These are phyloP conservation scores for Aptenodytes forsteri DNA, from an alignment of 2,113 vertebrate species.

Conservation along the genomic window DNA sequence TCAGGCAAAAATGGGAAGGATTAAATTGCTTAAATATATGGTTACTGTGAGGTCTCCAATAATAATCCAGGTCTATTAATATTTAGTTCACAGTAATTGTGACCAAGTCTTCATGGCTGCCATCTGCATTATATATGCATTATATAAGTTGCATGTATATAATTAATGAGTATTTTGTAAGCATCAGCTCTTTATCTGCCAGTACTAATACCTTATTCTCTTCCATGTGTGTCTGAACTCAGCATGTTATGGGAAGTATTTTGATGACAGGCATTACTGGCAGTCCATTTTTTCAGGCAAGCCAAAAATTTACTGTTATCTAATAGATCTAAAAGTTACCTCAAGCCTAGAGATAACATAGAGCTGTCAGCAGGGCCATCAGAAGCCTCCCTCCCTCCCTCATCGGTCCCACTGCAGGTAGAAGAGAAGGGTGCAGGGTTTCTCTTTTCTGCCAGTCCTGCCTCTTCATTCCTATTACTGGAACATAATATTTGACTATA, in stretches of 20 bases:
- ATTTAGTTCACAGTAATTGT: not conserved
- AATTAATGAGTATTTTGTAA: not conserved
- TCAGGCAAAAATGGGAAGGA: not conserved
- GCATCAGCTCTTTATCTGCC: not conserved
- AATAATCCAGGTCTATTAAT: not conserved
- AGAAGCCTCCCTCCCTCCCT: not conserved
- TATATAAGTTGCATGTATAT: not conserved
- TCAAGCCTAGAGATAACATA: not conserved
- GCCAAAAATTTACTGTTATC: not conserved
- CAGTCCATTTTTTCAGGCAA: not conserved
- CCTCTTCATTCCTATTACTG: not conserved
- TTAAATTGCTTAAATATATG: not conserved
- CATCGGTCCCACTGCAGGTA: accelerated
- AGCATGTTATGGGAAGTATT: not conserved
- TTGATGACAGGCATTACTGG: not conserved
- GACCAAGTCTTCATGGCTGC: not conserved
- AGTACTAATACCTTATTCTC: not conserved
- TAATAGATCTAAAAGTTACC: not conserved
- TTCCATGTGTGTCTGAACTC: not conserved
- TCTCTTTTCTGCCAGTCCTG: not conserved
- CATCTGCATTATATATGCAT: not conserved
- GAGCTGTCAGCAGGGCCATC: not conserved
- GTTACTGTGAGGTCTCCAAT: no score
- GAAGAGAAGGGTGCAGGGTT: not conserved
- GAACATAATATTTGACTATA: not conserved